phyloP scores from a whole-genome alignment of 2,888 invertebrate genomes.

The Drosophila trichaetosa region DNA sequence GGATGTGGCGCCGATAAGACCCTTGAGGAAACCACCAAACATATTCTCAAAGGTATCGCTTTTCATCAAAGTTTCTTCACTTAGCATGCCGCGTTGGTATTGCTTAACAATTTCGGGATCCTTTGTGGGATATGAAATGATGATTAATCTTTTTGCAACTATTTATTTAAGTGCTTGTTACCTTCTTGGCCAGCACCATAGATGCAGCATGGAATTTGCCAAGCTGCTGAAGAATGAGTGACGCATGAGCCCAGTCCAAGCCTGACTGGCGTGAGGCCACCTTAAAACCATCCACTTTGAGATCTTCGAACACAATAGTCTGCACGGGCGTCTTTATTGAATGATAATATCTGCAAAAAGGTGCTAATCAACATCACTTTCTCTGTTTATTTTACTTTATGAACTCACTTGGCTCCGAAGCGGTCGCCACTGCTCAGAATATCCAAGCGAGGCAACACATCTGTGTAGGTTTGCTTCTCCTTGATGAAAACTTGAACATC shows the following conservation, averaged over 20 bases:
- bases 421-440: constrained; percentile 78
- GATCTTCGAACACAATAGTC: constrained; percentile 86
- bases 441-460: constrained; percentile 84
- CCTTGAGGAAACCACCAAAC: constrained; percentile 65
- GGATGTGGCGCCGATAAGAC: constrained; percentile 75
- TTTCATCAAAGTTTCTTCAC: constrained; percentile 52
- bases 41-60: constrained; percentile 64
- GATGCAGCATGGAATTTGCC: constrained; percentile 87
- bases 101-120: constrained; percentile 62
- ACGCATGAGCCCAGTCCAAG: constrained; percentile 86
- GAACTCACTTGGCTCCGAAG: constrained; percentile 78
- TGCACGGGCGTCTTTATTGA: constrained; percentile 73
- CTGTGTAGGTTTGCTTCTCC: constrained; percentile 84
- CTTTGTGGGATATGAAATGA: constrained; percentile 13
- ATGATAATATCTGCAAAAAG: constrained; percentile 68
- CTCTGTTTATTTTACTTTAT: background rate
- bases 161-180: constrained; percentile 14
- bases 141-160: background rate
- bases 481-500: constrained; percentile 85
- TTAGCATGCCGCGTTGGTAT: constrained; percentile 65
- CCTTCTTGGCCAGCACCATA: constrained; percentile 86
- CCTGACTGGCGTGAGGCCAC: constrained; percentile 86
- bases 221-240: constrained; percentile 85
- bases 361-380: background rate
- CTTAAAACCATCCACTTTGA: constrained; percentile 85